A percentile compares a stretch with the other conserved stretches of the same genome.
Conservation (phyloP, 2,113 vertebrate species). For the Cyanistes caeruleus region DNA sequence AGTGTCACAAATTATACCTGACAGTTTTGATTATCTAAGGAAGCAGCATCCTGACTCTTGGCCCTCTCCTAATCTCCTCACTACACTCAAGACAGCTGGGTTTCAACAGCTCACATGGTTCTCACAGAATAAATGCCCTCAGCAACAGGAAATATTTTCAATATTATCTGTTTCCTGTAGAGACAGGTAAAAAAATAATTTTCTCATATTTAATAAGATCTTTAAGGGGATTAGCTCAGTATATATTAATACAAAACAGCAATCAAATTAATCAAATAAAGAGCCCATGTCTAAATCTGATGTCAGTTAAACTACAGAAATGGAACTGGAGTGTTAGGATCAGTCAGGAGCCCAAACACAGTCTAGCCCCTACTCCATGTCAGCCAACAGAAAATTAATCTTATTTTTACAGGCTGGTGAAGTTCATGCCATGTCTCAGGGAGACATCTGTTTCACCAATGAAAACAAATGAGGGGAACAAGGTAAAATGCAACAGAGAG, state of each 20-base stretch:
- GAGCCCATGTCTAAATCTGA: not conserved
- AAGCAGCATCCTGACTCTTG: conserved; percentile 6
- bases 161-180: not conserved
- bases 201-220: not conserved
- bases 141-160: not conserved
- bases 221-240: not conserved
- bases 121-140: not conserved
- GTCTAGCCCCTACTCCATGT: rapidly evolving
- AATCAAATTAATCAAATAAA: not conserved
- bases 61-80: not conserved
- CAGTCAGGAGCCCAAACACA: not conserved
- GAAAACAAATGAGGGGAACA: not conserved
- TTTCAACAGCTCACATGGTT: conserved; percentile 6
- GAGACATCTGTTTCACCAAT: not conserved
- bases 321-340: not conserved
- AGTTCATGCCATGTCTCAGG: not conserved
- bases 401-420: not conserved
- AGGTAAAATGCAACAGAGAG: not conserved
- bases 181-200: not conserved
- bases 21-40: conserved; percentile 14
- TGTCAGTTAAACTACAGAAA: not conserved
- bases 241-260: not conserved
- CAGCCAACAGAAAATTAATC: not conserved
- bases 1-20: conserved; percentile 3
- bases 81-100: not conserved